Percentiles rank a stretch among this genome's conserved stretches.
phyloP scores from a whole-genome alignment of 2,888 invertebrate genomes.

The Zygaena filipendulae region DNA sequence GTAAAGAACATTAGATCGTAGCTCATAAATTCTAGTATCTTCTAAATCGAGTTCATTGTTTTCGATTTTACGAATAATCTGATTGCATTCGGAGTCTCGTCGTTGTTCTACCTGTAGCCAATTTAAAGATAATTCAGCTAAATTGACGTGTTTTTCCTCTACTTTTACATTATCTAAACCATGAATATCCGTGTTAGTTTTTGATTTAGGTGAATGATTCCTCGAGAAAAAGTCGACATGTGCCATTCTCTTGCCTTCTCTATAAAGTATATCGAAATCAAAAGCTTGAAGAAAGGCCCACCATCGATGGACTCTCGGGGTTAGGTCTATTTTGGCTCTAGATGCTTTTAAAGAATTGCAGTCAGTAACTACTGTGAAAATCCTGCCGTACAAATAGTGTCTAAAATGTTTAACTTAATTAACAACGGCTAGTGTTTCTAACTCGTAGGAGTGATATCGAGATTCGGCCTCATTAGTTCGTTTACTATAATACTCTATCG shows the following conservation, averaged over 20 bases:
- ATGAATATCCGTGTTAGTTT: no score
- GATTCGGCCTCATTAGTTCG: constrained; percentile 14
- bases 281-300: constrained; percentile 16
- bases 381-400: constrained; percentile 16
- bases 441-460: no score
- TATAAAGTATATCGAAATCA: constrained; percentile 18
- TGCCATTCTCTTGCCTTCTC: no score
- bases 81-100: constrained; percentile 3
- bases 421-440: constrained; percentile 20
- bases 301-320: constrained; percentile 14
- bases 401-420: constrained; percentile 18
- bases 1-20: not conserved
- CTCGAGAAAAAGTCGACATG: no score
- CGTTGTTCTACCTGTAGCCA: constrained; percentile 7
- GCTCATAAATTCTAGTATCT: constrained; percentile 1
- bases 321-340: constrained; percentile 9
- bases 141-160: constrained; percentile 4
- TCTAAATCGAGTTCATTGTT: constrained; percentile 4
- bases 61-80: constrained; percentile 7
- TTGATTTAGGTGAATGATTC: no score
- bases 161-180: no score
- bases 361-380: constrained; percentile 12
- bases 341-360: constrained; percentile 14
- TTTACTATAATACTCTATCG: constrained; percentile 13
- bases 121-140: constrained; percentile 4